A percentile compares a stretch with the other conserved stretches of the same genome.
These are phyloP conservation scores for Martes martes DNA, from an alignment of 2,113 vertebrate species.

Conservation along the genomic window DNA sequence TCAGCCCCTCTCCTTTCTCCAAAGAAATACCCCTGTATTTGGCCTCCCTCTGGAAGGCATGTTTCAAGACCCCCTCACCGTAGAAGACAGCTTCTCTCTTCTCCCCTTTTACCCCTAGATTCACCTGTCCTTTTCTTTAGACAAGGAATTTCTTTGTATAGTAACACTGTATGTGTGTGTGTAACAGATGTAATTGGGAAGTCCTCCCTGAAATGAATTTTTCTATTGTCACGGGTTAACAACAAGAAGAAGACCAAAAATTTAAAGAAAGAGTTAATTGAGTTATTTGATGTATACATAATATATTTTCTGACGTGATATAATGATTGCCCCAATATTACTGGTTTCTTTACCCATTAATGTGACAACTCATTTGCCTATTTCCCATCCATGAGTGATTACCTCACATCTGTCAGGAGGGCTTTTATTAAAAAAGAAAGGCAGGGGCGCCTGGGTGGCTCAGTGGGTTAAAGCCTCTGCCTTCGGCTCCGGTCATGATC, in stretches of 20 bases:
- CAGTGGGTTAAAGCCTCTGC: too few relatives aligned
- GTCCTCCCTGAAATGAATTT: neutral
- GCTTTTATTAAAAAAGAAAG: neutral
- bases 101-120: neutral
- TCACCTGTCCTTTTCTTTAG: neutral
- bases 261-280: neutral
- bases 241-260: neutral
- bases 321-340: neutral
- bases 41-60: neutral
- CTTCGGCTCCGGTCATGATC: too few relatives aligned
- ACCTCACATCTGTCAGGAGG: neutral
- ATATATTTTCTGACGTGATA: neutral
- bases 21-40: neutral
- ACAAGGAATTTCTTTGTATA: neutral
- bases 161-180: too few relatives aligned
- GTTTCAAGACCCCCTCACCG: neutral
- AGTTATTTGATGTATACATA: neutral
- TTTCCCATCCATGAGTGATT: neutral
- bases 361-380: neutral
- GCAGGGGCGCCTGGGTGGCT: neutral
- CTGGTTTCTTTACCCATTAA: neutral
- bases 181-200: neutral
- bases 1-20: neutral
- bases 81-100: neutral
- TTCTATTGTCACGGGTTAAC: neutral